Evolutionary conservation across 2,888 invertebrate species (phyloP), one percentile per base, ranked within the genome.

Genomic region (Drosophila formosana): DNA sequence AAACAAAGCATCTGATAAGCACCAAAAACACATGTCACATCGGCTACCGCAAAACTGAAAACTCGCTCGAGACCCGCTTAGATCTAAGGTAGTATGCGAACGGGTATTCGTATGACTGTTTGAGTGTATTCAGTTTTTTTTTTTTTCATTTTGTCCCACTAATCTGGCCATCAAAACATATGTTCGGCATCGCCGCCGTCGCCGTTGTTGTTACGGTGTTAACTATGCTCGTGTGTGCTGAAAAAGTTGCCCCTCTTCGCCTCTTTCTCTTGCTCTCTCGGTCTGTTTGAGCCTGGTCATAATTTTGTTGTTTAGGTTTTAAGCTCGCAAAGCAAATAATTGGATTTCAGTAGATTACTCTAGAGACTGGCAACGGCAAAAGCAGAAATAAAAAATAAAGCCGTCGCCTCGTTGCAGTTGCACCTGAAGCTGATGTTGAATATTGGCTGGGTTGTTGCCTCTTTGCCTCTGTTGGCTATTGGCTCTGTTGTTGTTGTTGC

Each of bases 121-220:
- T 32, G 55, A 56, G 45, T 49, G 37, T 58, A 68, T 58, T 63
- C 60, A 52, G 47, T 66, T 66, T 74, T 70, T 74, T 70, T 78
- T 74, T 11, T 4, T 70, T 37, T 11, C n/a, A n/a, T 37, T 37
- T 37, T 60, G 60, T 64, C 28, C 45, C 65, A 39, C 66, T 75
- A 84, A 81, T 81, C 81, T 81, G 63, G 49, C 63, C 66, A 84
- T 84, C 81, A 75, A 78, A 81, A 81, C 81, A 81, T 70, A 75
- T 81, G 84, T 81, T 84, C 37, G 65, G 70, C 70, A 75, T 13
- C 7, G 11, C 4, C n/a, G 4, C 5, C n/a, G 37, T 37, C 7
- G 37, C 4, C 4, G 39, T 41, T 18, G 18, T 37, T 53, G 30
- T 28, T 53, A 50, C 37, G 58, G 57, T 68, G 78, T 78, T 70